These are phyloP conservation scores for Vanessa atalanta DNA, from an alignment of 1,140 invertebrate genomes.

Conservation along the genomic window DNA sequence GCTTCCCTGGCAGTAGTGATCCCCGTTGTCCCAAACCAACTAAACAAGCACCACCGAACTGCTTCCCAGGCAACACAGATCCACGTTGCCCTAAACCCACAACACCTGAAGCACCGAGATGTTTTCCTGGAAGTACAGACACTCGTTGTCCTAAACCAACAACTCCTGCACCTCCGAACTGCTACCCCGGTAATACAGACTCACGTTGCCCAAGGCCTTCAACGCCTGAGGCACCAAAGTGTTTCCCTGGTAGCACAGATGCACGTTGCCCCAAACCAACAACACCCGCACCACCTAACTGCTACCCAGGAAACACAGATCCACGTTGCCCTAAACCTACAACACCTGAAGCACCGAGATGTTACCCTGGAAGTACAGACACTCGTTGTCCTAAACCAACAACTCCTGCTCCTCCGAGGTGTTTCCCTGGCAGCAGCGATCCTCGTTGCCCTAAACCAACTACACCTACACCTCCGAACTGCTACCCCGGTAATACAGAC, in stretches of 20 bases:
- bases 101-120: conserved; percentile 37
- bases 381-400: conserved; percentile 53
- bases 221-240: conserved; percentile 46
- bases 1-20: conserved; percentile 67
- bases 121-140: conserved; percentile 37
- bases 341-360: conserved; percentile 30
- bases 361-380: conserved; percentile 46
- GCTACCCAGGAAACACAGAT: conserved; percentile 76
- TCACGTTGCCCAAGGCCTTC: conserved; percentile 48
- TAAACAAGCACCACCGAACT: conserved; percentile 43
- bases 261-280: conserved; percentile 62
- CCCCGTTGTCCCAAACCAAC: conserved; percentile 48
- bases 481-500: neutral
- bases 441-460: conserved; percentile 53
- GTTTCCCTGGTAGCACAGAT: conserved; percentile 64
- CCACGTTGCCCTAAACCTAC: conserved; percentile 45
- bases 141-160: conserved; percentile 35
- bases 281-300: conserved; percentile 53
- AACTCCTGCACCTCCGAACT: conserved; percentile 32
- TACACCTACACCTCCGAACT: neutral
- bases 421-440: conserved; percentile 67
- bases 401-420: conserved; percentile 43
- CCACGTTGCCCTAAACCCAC: conserved; percentile 62
- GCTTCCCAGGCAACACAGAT: conserved; percentile 67
- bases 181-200: conserved; percentile 28